Evolutionary conservation across 2,113 vertebrate genomes (phyloP).

Genomic region (Nematolebias whitei): DNA sequence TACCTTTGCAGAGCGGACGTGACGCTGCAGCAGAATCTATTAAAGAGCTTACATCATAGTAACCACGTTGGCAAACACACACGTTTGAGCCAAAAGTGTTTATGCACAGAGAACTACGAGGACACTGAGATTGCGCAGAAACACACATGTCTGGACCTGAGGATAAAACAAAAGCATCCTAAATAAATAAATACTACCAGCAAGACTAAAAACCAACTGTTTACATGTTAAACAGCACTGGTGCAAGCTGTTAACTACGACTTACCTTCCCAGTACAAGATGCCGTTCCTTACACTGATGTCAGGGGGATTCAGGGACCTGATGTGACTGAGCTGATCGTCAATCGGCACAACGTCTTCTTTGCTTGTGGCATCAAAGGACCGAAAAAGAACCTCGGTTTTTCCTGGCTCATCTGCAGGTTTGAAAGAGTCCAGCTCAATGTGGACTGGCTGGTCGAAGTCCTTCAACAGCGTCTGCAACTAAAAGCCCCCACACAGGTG

Average conservation of each 20-base stretch:
- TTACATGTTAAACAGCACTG: too few relatives aligned
- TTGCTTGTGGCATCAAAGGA: conserved; percentile 32
- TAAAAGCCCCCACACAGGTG: conserved; percentile 6
- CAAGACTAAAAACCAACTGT: neutral
- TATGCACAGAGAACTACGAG: conserved; percentile 67
- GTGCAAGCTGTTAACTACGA: too few relatives aligned
- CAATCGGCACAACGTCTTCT: conserved; percentile 17
- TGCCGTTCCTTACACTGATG: conserved; percentile 35
- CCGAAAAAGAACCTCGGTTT: conserved; percentile 41
- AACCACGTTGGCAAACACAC: conserved; percentile 69
- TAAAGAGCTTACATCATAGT: conserved; percentile 63
- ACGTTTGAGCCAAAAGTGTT: conserved; percentile 70
- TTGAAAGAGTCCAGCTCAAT: conserved; percentile 40
- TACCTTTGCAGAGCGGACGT: conserved; percentile 64
- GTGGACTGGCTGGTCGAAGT: conserved; percentile 7
- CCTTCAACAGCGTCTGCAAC: conserved; percentile 60
- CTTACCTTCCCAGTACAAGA: conserved; percentile 72
- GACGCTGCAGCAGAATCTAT: neutral
- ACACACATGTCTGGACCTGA: conserved; percentile 72
- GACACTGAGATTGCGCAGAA: conserved; percentile 36
- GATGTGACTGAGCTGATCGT: conserved; percentile 48
- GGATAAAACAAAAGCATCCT: neutral
- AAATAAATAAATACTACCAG: neutral
- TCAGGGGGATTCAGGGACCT: conserved; percentile 13
- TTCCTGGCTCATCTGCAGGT: conserved; percentile 19